Evolutionary conservation across 2,888 invertebrate species (phyloP), one percentile per base, ranked within the genome.

Genomic region (Spialia ferax): DNA sequence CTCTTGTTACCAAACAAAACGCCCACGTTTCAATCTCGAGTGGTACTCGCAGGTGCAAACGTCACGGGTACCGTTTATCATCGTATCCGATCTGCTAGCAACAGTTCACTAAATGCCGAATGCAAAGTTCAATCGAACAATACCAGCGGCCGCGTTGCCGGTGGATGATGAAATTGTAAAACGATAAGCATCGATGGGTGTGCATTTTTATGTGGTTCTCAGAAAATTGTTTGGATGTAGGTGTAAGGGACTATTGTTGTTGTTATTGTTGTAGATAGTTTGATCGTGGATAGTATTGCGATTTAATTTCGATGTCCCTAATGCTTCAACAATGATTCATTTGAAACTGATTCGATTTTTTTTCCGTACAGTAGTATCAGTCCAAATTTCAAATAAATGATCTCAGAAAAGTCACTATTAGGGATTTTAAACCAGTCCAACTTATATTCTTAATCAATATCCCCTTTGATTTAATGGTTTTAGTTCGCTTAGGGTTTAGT

Each of bases 121-220:
- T 76, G 75, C 76, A 91, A 92, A 92, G 92, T 92, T 92, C 92
- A 92, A 74, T 75, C 73, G 84, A 89, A 90, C 89, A 89, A 89
- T 88, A 71, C 26, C 18, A 26, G 38, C 22, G 38, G 23, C 20
- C 50, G 73, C 71, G 67, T 64, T 67, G 67, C 63, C 62, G 63
- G 65, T 57, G 70, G 18, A 45, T 86, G 86, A 83, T 79, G 89
- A 86, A 89, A 88, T 79, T 74, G 70, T 74, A 68, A 29, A 35
- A 22, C 71, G 63, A 69, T 71, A 71, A 70, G 60, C 71, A 68
- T 60, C 63, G 48, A 69, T 70, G 70, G 74, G 75, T 71, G 76
- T 74, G 70, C 69, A 76, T 75, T 71, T 73, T 75, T 75, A 69
- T 72, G 50, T 55, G 26, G 69, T 69, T 69, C 59, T 42, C 32